Evolutionary conservation across 2,888 invertebrate species (phyloP), one percentile per base, ranked within the genome.

Genomic region (Therioaphis trifolii): DNA sequence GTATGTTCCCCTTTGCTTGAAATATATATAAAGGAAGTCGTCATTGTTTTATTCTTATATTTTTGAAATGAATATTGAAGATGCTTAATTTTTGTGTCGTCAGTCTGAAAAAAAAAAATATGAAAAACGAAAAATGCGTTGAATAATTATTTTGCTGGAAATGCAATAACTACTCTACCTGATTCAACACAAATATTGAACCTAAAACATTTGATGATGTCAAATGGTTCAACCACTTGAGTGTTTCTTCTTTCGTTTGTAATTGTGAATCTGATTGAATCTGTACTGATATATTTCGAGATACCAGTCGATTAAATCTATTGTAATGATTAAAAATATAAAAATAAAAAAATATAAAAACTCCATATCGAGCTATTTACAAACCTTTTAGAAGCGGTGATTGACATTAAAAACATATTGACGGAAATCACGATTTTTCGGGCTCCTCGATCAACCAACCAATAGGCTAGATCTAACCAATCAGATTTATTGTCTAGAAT

Each of bases 381-480:
- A 35, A 66, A 85, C 55, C 24, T 55, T 0, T 69, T 72, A n/a
- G 76, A 77, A 15, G 15, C 35, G 0, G 52, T 9, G 4, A 77
- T 46, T 14, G 75, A 35, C 63, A 76, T 74, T 12, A 9, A n/a
- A 58, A 21, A 68, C 4, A 46, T 35, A 24, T 84, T 75, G 1
- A 74, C n/a, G 1, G 43, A 9, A 12, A 86, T 66, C 4, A 85
- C 68, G 14, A 86, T 27, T 12, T 85, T 78, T 27, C 55, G 61
- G 11, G 84, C 85, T 5, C 86, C 86, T 5, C 84, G 69, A 7
- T 69, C 21, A 0, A 84, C 85, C 52, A 86, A 84, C 86, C 85
- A 86, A 27, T 86, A 86, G 11, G 85, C 85, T 0, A 86, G 40
- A 27, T 86, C 85, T 5, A 86, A 9, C 76, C 84, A 77, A 27